Evolutionary conservation across 2,797 vertebrate species (phyloP).

Genomic region (Tenualosa ilisha): DNA sequence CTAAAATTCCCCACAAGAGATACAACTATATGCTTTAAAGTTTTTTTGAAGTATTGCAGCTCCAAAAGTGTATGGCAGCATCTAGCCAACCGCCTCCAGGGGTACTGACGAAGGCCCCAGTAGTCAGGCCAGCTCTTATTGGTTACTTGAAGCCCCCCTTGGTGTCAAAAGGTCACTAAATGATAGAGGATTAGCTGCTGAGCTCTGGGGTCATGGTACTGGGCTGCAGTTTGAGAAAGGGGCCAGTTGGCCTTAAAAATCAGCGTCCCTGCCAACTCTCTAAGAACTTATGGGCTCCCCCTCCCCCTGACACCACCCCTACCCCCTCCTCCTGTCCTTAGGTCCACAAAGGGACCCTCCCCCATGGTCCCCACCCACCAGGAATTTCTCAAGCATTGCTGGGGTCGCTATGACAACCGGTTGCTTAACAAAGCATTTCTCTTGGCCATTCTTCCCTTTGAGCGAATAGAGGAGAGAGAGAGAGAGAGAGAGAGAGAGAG

Average conservation of each 20-base stretch:
- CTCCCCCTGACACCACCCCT: slow-evolving; percentile 44
- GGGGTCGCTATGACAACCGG: slow-evolving; percentile 83
- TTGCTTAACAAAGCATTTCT: slow-evolving; percentile 87
- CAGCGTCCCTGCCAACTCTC: slow-evolving; percentile 10
- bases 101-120: background rate
- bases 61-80: background rate
- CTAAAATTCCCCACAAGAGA: background rate
- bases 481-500: slow-evolving; percentile 28
- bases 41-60: background rate
- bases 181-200: slow-evolving; percentile 18
- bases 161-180: slow-evolving; percentile 13
- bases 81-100: background rate
- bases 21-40: background rate
- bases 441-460: slow-evolving; percentile 80
- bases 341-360: slow-evolving; percentile 71
- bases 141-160: background rate
- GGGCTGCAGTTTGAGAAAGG: background rate
- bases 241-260: slow-evolving; percentile 20
- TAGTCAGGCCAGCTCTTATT: background rate
- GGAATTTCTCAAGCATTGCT: slow-evolving; percentile 79
- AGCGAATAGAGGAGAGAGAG: slow-evolving; percentile 48
- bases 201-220: background rate
- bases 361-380: slow-evolving; percentile 73
- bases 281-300: slow-evolving; percentile 19
- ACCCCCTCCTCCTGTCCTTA: slow-evolving; percentile 39